Percentiles rank a stretch among this genome's conserved stretches.
Evolutionary conservation across 2,797 vertebrate species (phyloP).

Genomic region (Otolemur crassicaudatus): DNA sequence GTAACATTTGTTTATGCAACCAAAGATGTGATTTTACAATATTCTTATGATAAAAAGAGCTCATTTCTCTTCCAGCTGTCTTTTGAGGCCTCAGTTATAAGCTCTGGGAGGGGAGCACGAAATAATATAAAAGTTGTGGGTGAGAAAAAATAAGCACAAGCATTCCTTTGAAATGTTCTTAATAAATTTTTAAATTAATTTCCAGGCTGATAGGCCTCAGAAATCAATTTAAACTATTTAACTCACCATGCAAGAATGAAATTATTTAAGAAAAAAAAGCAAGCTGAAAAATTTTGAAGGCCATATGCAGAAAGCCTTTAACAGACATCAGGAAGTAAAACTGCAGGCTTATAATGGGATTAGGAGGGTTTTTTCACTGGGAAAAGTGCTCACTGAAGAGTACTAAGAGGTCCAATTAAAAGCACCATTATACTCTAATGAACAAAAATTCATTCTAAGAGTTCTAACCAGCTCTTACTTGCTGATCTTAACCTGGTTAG

Average conservation of each 20-base stretch:
- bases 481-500: conserved; percentile 54
- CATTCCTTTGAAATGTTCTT: conserved; percentile 79
- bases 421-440: conserved; percentile 70
- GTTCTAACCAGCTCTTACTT: not conserved
- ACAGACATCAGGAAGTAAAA: conserved; percentile 79
- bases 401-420: conserved; percentile 74
- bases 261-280: conserved; percentile 42
- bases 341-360: conserved; percentile 50
- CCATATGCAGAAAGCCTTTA: conserved; percentile 62
- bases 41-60: conserved; percentile 52
- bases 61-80: conserved; percentile 44
- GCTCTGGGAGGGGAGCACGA: conserved; percentile 33
- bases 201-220: conserved; percentile 66
- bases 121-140: conserved; percentile 54
- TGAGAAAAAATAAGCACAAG: conserved; percentile 69
- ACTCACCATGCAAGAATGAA: conserved; percentile 46
- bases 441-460: conserved; percentile 70
- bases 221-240: conserved; percentile 83
- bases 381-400: conserved; percentile 74
- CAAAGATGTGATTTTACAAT: conserved; percentile 53
- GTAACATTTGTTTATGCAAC: conserved; percentile 2
- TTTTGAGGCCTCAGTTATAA: conserved; percentile 48
- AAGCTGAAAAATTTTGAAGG: conserved; percentile 76
- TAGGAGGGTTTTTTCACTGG: conserved; percentile 27
- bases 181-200: conserved; percentile 72